Base-by-base conservation (phyloP, 2,888 invertebrate species). In the Oscheius sp. region DNA sequence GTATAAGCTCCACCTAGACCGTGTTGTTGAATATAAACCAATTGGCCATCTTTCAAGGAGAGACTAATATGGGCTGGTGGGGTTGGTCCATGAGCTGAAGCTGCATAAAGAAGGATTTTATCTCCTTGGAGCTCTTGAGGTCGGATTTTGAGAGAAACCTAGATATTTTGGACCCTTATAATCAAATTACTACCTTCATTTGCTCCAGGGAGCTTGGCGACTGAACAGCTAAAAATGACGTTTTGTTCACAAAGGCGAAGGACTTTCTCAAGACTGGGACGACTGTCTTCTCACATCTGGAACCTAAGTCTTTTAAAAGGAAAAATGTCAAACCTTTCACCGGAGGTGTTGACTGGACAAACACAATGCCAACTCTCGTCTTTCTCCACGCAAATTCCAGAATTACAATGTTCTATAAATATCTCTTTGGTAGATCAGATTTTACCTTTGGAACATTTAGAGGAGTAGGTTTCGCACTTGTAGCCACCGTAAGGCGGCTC, bases 281-380 rank as follows among this genome's bases (percentile, higher is more conserved):
- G 0, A 39, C 52, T 33, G 6, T 25, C 6, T 33, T 27, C 12
- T 68, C 63, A 64, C 69, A 69, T 15, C 45, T 67, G 55, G 57
- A 67, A 33, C 20, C n/a, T 27, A 17, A 20, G n/a, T n/a, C n/a
- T n/a, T 57, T 37, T 33, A 15, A 34, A 3, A 3, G 17, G 10
- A 52, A 31, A 15, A 34, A n/a, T n/a, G n/a, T n/a, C n/a, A n/a
- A n/a, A 57, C 57, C 34, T 48, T 12, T 72, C 45, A 12, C 78
- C 78, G 20, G 55, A 48, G 1, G 72, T 71, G 17, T 72, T 73
- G 3, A 74, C 52, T 1, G 83, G 83, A 48, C 83, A 83, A 6
- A 84, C 76, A 50, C 83, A 83, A 45, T 78, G 76, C 67, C 72
- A 75, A 5, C 69, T 75, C 27, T 78, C 76, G 10, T 71, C 79